A percentile compares a stretch with the other conserved stretches of the same genome.
Evolutionary conservation across 2,888 invertebrate genomes (phyloP).

Genomic region (Stenichneumon culpator): DNA sequence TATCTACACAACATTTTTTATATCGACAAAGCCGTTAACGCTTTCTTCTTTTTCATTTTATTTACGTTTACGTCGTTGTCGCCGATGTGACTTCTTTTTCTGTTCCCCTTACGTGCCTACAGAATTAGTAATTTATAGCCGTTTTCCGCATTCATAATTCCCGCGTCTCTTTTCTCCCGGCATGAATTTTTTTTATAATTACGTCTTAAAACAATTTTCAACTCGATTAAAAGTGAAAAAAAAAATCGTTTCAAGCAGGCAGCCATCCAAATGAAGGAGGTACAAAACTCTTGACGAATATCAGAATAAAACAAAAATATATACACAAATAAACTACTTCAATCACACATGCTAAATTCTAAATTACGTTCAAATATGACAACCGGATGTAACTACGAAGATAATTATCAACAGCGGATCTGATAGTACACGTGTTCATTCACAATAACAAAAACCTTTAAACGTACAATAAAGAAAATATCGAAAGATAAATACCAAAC

Average conservation of each 20-base stretch:
- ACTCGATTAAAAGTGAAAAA: not conserved
- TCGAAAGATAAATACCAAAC: not conserved
- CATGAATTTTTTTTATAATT: not conserved
- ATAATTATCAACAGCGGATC: slow-evolving; percentile 48
- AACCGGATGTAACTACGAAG: slow-evolving; percentile 71
- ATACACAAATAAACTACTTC: slow-evolving; percentile 58
- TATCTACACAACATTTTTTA: slow-evolving; percentile 58
- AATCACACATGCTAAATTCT: slow-evolving; percentile 74
- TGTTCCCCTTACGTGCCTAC: slow-evolving; percentile 24
- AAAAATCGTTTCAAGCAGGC: slow-evolving; percentile 21
- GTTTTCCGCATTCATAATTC: slow-evolving; percentile 8
- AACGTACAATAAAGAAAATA: not conserved
- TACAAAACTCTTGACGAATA: slow-evolving; percentile 12
- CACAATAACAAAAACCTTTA: slow-evolving; percentile 1
- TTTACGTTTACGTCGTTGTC: not conserved
- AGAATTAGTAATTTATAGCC: not conserved
- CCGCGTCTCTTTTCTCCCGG: slow-evolving; percentile 10
- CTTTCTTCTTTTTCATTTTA: slow-evolving; percentile 22
- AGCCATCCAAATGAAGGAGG: slow-evolving; percentile 7
- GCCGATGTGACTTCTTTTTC: slow-evolving; percentile 1
- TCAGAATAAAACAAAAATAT: slow-evolving; percentile 46
- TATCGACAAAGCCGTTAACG: slow-evolving; percentile 52
- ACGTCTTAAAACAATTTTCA: not conserved
- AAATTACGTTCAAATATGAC: slow-evolving; percentile 78
- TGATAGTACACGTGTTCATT: slow-evolving; percentile 66